Conservation (phyloP, 2,888 invertebrate species). For the Tineola bisselliella region DNA sequence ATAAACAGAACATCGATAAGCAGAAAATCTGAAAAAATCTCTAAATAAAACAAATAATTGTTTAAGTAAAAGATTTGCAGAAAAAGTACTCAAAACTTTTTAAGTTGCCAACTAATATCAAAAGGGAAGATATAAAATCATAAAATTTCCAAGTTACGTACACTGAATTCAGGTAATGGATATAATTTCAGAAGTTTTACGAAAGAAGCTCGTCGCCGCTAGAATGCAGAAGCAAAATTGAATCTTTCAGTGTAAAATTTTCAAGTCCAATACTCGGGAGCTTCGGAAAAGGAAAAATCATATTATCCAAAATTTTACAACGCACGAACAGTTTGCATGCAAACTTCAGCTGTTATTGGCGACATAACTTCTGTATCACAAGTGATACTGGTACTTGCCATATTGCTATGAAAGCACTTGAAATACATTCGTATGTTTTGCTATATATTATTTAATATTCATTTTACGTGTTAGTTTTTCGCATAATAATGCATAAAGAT, state of each 20-base stretch:
- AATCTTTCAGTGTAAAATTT: conserved; percentile 14
- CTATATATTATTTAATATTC: too few relatives aligned
- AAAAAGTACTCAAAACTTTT: neutral
- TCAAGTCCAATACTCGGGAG: conserved; percentile 10
- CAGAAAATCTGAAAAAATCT: neutral
- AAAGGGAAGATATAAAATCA: neutral
- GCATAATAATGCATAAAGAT: too few relatives aligned
- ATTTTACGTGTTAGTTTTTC: too few relatives aligned
- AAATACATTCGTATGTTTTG: neutral
- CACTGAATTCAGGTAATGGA: conserved; percentile 4
- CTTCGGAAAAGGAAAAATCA: neutral
- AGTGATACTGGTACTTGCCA: neutral
- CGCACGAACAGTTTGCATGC: conserved; percentile 4
- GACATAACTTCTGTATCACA: neutral
- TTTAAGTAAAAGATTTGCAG: neutral
- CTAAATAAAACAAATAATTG: neutral
- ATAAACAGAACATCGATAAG: neutral
- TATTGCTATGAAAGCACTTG: neutral
- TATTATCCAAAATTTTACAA: conserved; percentile 12
- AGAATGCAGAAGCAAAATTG: conserved; percentile 10
- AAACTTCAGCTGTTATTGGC: conserved; percentile 11
- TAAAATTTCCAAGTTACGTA: conserved; percentile 4
- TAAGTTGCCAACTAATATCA: neutral
- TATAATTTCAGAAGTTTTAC: conserved; percentile 7
- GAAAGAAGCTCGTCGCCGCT: conserved; percentile 6